Evolutionary conservation across 92 coral and sea anemone species (phyloP), one percentile per base, ranked within the genome.

Genomic region (Actinostola sp.): DNA sequence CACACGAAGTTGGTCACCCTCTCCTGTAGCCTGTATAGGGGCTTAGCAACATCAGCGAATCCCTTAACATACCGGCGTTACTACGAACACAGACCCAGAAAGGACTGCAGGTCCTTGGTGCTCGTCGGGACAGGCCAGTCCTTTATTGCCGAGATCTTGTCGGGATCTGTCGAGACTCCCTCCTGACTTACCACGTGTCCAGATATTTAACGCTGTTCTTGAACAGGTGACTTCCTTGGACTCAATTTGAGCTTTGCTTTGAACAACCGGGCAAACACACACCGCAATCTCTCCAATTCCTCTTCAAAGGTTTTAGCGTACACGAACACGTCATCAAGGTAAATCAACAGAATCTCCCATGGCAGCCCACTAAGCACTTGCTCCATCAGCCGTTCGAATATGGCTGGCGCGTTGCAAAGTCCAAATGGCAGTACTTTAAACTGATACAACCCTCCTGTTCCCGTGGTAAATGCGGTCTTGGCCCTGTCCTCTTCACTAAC

Each of bases 221-320:
- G 62, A 84, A 84, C 25, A 84, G 73, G 52, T 42, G 52, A 84
- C 54, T 83, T 83, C 33, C 30, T 68, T 8, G 79, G 72, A 26
- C 35, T 67, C 13, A 83, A 76, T 41, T 83, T 77, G 43, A 83
- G 66, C 3, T 53, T 36, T 0, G 88, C 88, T 28, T 48, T 57
- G 2, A 72, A 20, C 27, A 84, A 25, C 30, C 85, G 25, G 19
- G 38, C 9, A 35, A 79, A 54, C 4, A 77, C 83, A 26, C 41
- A 36, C 31, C 59, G 58, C 11, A 58, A 48, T 16, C 58, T 60
- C 0, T 28, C 30, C 20, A 73, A 19, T 32, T 42, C 30, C 2
- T 61, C 59, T 9, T 73, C 42, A 32, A 73, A 73, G 0, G 67
- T n/a, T 28, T 57, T 57, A 0, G 56, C 78, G 30, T 33, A 49